Evolutionary conservation across 2,797 vertebrate species (phyloP).

Genomic region (Cottoperca gobio): DNA sequence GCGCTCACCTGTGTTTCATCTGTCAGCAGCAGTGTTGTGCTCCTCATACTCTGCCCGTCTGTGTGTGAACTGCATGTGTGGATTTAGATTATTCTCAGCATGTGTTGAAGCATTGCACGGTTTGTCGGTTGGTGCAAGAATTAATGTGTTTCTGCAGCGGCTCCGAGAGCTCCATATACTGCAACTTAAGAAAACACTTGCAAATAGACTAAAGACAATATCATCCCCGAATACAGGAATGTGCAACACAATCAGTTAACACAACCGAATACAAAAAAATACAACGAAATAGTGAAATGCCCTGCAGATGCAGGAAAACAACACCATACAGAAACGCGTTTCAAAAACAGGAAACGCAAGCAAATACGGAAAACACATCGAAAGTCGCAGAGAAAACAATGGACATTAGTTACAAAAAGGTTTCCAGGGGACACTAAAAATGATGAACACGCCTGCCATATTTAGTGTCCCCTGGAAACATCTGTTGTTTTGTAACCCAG

Average conservation of each 20-base stretch:
- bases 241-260: not conserved
- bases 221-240: not conserved
- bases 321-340: not conserved
- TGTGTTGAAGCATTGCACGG: not conserved
- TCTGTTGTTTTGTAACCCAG: not conserved
- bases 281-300: not conserved
- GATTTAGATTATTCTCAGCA: not conserved
- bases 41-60: constrained; percentile 7
- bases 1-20: constrained; percentile 72
- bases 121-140: not conserved
- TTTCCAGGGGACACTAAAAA: not conserved
- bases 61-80: constrained; percentile 11
- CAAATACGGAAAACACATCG: not conserved
- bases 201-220: not conserved
- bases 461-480: constrained; percentile 6
- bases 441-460: not conserved
- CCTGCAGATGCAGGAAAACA: too few species aligned
- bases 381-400: not conserved
- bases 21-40: constrained; percentile 49
- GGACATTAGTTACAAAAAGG: not conserved
- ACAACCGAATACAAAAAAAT: not conserved
- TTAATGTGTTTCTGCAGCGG: not conserved
- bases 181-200: not conserved
- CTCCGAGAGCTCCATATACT: not conserved
- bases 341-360: not conserved